phyloP scores from a whole-genome alignment of 2,113 vertebrate species.

The Montifringilla adamsi region DNA sequence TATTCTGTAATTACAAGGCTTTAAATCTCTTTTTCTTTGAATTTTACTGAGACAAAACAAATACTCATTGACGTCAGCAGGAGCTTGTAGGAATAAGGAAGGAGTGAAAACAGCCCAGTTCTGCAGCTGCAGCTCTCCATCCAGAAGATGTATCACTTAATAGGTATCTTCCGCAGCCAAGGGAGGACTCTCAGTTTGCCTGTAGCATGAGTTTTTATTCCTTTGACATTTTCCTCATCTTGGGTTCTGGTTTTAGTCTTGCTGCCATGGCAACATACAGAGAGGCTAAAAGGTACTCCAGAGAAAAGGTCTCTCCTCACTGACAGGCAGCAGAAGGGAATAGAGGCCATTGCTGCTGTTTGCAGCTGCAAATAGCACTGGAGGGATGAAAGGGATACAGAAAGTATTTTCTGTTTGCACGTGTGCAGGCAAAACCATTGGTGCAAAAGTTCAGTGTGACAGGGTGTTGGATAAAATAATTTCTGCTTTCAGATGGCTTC shows the following conservation, averaged over 20 bases:
- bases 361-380: neutral
- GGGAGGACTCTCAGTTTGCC: neutral
- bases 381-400: neutral
- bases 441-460: neutral
- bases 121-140: neutral
- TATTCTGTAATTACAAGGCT: slow-evolving; percentile 10
- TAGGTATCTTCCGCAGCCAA: neutral
- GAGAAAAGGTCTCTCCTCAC: neutral
- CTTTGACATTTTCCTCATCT: slow-evolving; percentile 19
- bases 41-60: slow-evolving; percentile 35
- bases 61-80: slow-evolving; percentile 30
- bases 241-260: slow-evolving; percentile 47
- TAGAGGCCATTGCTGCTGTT: neutral
- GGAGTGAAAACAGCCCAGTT: neutral
- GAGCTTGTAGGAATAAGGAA: neutral
- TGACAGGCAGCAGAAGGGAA: slow-evolving; percentile 15
- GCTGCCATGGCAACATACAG: slow-evolving; percentile 61
- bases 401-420: neutral
- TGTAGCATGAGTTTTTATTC: neutral
- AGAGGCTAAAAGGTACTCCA: slow-evolving; percentile 51
- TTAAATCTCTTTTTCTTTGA: slow-evolving; percentile 21
- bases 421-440: neutral
- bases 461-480: neutral
- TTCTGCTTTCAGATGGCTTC: neutral
- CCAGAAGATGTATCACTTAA: slow-evolving; percentile 23